Conservation (phyloP, 2,113 vertebrate species). For the Apodemus speciosus region DNA sequence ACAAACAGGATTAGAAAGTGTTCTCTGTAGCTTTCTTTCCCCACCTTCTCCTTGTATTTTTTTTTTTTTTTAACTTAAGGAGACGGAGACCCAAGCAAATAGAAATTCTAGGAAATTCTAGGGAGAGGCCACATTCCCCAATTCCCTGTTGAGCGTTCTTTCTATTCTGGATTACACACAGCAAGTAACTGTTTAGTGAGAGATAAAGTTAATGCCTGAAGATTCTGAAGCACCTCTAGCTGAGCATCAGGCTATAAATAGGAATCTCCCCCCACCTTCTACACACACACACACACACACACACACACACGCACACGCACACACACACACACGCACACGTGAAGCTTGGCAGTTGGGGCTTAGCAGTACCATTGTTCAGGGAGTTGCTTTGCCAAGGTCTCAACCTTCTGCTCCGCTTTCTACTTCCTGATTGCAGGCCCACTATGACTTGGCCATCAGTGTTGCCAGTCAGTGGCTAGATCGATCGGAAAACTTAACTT, state of each 20-base stretch:
- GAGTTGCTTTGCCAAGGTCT: accelerated
- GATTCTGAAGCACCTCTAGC: neutral
- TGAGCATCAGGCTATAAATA: neutral
- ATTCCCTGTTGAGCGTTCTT: neutral
- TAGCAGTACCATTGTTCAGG: neutral
- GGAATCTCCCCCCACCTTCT: too few relatives aligned
- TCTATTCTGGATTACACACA: neutral
- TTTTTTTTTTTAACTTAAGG: slow-evolving; percentile 2
- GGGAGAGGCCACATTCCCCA: neutral
- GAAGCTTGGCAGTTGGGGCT: neutral
- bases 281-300: neutral
- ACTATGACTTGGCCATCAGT: slow-evolving; percentile 89
- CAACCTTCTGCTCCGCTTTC: neutral
- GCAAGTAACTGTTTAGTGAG: neutral
- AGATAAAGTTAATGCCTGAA: neutral
- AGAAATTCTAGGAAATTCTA: neutral
- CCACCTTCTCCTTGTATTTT: neutral
- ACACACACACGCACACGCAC: neutral
- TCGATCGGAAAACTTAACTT: slow-evolving; percentile 78
- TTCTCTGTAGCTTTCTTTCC: neutral
- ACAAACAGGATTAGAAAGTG: neutral
- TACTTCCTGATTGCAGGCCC: slow-evolving; percentile 84
- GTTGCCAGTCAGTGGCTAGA: slow-evolving; percentile 88
- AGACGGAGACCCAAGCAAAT: neutral
- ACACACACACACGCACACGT: neutral